phyloP scores from a whole-genome alignment of 2,797 vertebrate genomes.

The Sandelia bainsii region DNA sequence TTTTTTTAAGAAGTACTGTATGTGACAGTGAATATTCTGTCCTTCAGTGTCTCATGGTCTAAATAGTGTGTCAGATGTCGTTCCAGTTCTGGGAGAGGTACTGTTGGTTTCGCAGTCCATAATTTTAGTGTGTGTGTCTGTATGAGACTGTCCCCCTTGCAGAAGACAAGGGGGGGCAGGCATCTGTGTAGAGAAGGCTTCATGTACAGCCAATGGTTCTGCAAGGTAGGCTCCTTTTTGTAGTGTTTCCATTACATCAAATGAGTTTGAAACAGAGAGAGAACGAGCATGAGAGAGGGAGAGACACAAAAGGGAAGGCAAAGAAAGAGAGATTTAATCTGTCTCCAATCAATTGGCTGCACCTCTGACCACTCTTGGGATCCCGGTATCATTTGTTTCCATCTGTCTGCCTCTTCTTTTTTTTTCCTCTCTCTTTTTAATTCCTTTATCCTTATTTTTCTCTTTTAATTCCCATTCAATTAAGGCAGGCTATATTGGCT shows the following conservation, averaged over 20 bases:
- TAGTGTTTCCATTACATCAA: constrained; percentile 75
- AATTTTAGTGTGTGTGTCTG: constrained; percentile 7
- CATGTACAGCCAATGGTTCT: constrained; percentile 43
- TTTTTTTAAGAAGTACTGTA: neutral
- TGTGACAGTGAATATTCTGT: constrained; percentile 1
- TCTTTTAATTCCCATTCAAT: constrained; percentile 81
- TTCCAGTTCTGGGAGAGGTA: constrained; percentile 15
- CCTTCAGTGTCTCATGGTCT: constrained; percentile 1
- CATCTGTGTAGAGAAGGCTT: constrained; percentile 25
- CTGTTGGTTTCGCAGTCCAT: constrained; percentile 7
- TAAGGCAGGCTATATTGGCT: constrained; percentile 75
- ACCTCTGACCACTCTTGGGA: constrained; percentile 83
- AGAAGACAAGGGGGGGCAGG: neutral
- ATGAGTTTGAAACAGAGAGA: constrained; percentile 56
- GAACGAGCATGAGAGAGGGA: constrained; percentile 2
- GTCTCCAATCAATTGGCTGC: constrained; percentile 80
- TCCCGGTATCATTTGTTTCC: constrained; percentile 82
- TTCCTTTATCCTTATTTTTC: constrained; percentile 68
- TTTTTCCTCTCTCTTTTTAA: constrained; percentile 62
- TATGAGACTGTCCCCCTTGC: constrained; percentile 3
- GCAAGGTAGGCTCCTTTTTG: constrained; percentile 45
- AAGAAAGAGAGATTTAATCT: constrained; percentile 79
- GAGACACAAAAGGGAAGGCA: constrained; percentile 45
- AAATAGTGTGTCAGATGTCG: constrained; percentile 20
- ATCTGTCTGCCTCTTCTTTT: constrained; percentile 75